Evolutionary conservation across 1,140 invertebrate genomes (phyloP), one percentile per base, ranked within the genome.

Genomic region (Ceratina japonica): DNA sequence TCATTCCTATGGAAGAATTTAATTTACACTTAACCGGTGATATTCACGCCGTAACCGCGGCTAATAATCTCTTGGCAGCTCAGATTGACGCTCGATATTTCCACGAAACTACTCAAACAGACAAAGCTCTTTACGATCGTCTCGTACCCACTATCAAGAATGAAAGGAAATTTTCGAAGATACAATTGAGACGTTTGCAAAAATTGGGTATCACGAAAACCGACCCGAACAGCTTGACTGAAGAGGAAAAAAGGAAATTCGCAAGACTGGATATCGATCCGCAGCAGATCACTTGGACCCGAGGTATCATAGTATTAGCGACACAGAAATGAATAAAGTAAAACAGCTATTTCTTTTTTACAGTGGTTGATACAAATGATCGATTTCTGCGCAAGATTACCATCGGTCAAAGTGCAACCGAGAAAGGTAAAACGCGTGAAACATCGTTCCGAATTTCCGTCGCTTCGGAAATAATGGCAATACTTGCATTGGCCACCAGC

Each of bases 1-100:
- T 99, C 0, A 99, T 99, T 86, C 99, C 99, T 0, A 99, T 99
- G 99, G 98, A 99, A 93, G 99, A 99, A 87, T 99, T 99, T 91
- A 99, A 99, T 93, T 94, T 99, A 13, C 99, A 99, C 92, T 93
- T 99, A 64, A 99, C 99, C 10, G 99, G 98, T 20, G 99, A 99
- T 90, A 99, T 99, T 83, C 99, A 99, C 92, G 99, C 99, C 0
- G 97, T 99, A 5, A 97, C 97, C 0, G 98, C 98, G 5, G 99
- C 99, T 10, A 99, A 99, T 92, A 99, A 99, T 93, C 93, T 99
- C 8, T 91, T 99, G 1, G 98, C 99, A 22, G 98, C 98, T 4
- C 96, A 98, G 89, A 93, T 98, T 85, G 98, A 99, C 91, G 96
- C 98, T 2, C 94, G 98, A 87, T 98, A 98, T 87, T 99, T 99